Base-by-base conservation (phyloP, 2,797 vertebrate genomes). In the Sitta carolinensis region DNA sequence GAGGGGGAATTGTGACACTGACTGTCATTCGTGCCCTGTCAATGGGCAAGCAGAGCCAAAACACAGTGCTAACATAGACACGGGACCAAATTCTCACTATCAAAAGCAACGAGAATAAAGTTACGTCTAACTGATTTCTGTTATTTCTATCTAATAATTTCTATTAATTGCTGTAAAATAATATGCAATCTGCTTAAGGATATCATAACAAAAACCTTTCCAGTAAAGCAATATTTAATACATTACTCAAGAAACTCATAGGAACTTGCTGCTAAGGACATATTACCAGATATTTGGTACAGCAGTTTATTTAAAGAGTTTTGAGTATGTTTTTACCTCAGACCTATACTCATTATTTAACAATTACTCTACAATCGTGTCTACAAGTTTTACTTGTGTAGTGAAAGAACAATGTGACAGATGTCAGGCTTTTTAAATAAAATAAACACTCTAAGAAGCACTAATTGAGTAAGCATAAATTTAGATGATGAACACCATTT, bases 271-370 rank as follows among this genome's bases (percentile, higher is more conserved):
- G 16, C 14, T 59, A 66, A 19, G 13, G n/a, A 94, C 89, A 55
- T 68, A 72, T 10, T 21, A 19, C 19, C 29, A 87, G 13, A 66
- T 23, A 5, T 58, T 64, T 62, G 29, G 19, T 57, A 83, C 4
- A 78, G 34, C 23, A 79, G 42, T 42, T 85, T 91, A 75, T 63
- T 57, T 81, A 50, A 87, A 64, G 23, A 82, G 54, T 22, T 88
- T 42, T 21, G 22, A 2, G 4, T 17, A 63, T 6, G 29, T 67
- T 92, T 66, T 76, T 26, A 22, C 21, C 45, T 82, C 30, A 10
- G 36, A 68, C 20, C n/a, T 61, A 40, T 9, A 26, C 16, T 27
- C 32, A 77, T 12, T 63, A 48, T 57, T 91, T 76, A 74, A 80
- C 0, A 0, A 26, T 47, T 67, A 32, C 25, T 75, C 22, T 22